phyloP scores from a whole-genome alignment of 2,113 vertebrate species.

The Trichechus manatus region DNA sequence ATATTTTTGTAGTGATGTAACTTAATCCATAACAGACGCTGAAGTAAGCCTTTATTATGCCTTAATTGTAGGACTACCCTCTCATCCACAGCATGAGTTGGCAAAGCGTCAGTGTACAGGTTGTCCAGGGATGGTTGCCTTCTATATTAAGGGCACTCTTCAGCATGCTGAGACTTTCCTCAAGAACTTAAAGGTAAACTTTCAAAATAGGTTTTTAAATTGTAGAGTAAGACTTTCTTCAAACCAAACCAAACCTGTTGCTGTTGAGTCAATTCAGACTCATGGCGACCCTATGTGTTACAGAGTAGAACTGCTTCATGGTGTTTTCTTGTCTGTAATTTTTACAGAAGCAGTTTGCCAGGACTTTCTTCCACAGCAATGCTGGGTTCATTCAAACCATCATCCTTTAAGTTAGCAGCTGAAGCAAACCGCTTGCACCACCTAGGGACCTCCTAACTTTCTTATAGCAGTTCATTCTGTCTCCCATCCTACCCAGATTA shows the following conservation, averaged over 20 bases:
- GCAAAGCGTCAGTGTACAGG: slow-evolving; percentile 93
- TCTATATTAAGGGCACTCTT: slow-evolving; percentile 94
- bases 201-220: neutral
- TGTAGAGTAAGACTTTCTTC: neutral
- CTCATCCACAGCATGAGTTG: slow-evolving; percentile 94
- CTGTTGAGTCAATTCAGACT: neutral
- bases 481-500: neutral
- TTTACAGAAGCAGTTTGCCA: neutral
- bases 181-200: slow-evolving; percentile 92
- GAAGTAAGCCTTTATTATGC: neutral
- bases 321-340: neutral
- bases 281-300: neutral
- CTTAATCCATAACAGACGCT: neutral
- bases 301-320: neutral
- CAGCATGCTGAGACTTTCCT: slow-evolving; percentile 92
- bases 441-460: neutral
- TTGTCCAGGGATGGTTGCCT: slow-evolving; percentile 93
- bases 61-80: slow-evolving; percentile 90
- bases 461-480: neutral
- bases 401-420: neutral
- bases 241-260: neutral
- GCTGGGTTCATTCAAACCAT: neutral
- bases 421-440: neutral
- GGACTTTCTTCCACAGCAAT: neutral
- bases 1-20: too few species aligned